phyloP scores from a whole-genome alignment of 2,888 invertebrate genomes.

The Drosophila anomelani region DNA sequence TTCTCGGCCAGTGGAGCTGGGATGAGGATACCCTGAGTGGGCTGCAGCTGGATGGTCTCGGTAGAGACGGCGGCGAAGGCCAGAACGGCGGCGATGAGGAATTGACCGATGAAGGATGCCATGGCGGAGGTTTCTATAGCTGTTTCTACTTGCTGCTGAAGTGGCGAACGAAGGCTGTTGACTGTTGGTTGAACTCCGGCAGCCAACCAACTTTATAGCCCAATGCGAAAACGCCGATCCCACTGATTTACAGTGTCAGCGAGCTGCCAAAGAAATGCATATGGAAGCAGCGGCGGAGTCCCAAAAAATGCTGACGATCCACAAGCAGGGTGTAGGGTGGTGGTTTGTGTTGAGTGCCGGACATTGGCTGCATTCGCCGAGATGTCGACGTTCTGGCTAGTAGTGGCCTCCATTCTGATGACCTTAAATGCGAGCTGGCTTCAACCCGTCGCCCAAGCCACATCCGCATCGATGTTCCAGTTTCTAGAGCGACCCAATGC shows the following conservation, averaged over 20 bases:
- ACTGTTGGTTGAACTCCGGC: constrained; percentile 55
- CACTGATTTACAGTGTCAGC: constrained; percentile 22
- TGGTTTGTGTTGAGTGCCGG: constrained; percentile 9
- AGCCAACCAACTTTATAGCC: constrained; percentile 63
- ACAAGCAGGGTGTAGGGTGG: constrained; percentile 32
- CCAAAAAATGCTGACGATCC: constrained; percentile 63
- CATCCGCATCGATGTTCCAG: constrained; percentile 41
- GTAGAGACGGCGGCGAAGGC: constrained; percentile 53
- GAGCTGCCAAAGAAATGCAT: constrained; percentile 45
- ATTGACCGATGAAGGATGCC: constrained; percentile 60
- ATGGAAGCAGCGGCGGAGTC: constrained; percentile 5
- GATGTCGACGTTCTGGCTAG: constrained; percentile 31
- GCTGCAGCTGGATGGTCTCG: constrained; percentile 77
- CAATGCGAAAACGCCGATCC: constrained; percentile 52
- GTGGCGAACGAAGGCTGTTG: constrained; percentile 37
- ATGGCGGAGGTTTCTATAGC: constrained; percentile 39
- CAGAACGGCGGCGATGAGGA: constrained; percentile 55
- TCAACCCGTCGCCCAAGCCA: constrained; percentile 5
- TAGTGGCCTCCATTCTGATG: constrained; percentile 34
- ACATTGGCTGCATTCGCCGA: constrained; percentile 48
- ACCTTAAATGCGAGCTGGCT: constrained; percentile 40
- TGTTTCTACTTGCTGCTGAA: constrained; percentile 53
- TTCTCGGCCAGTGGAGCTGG: constrained; percentile 80
- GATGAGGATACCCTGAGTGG: constrained; percentile 80
- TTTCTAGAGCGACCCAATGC: constrained; percentile 48